Base-by-base conservation (phyloP, 64 coral and sea anemone species). In the Dendrophyllia cribrosa region DNA sequence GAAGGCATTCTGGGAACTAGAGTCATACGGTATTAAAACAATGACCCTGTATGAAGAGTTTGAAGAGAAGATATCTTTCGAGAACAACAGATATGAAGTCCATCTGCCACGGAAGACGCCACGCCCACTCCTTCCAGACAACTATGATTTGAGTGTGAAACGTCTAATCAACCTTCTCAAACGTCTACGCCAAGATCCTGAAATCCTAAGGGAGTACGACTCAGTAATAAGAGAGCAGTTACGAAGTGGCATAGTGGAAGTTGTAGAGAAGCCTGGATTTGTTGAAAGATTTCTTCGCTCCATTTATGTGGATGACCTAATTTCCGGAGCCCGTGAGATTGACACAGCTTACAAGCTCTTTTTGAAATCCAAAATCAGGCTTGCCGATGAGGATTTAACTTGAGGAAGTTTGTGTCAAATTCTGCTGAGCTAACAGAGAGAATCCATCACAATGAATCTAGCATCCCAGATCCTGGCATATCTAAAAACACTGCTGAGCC, bases 161-260 rank as follows among this genome's bases (percentile, higher is more conserved):
- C 60, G 91, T 11, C 47, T 93, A 23, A 87, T 25, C 5, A 48
- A 79, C 58, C 48, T 81, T 15, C 58, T 89, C 3, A 82, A 83
- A 70, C 65, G 78, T 66, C 70, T 94, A 53, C 53, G 77, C 52
- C 55, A 89, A 59, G 77, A 94, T 49, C 58, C 86, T 63, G 59
- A 94, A 66, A 55, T 88, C 26, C 13, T 93, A 20, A 60, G 56
- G 63, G 77, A 47, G 67, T 43, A 74, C 16, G 69, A 93, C 47
- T 63, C 59, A n/a, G 76, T 93, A 70, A 93, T 93, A 66, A 80
- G 77, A 25, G 85, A 88, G 43, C 77, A 93, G 75, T 45, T 93
- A 21, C 60, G 76, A 23, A 78, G 68, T 60, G 74, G 72, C 50
- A 93, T 88, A 22, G 58, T 93, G 16, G 66, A 93, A 53, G 25